Conservation (phyloP, 2,888 invertebrate species). For the Pheosia tremula region DNA sequence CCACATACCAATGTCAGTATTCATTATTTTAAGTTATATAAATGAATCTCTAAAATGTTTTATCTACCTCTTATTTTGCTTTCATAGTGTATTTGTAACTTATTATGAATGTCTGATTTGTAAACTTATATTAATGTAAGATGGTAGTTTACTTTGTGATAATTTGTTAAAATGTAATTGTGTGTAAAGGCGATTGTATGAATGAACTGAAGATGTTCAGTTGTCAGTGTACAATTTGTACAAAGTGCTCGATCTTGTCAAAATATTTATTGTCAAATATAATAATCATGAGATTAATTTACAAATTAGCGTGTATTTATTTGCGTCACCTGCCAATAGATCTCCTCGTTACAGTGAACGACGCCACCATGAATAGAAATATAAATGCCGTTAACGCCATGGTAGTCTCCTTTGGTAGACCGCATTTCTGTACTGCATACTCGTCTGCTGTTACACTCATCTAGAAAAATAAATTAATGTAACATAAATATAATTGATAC, state of each 20-base stretch:
- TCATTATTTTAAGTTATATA: conserved; percentile 68
- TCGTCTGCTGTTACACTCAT: conserved; percentile 57
- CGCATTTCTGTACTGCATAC: conserved; percentile 66
- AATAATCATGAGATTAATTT: conserved; percentile 68
- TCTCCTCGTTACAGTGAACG: conserved; percentile 38
- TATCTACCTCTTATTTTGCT: conserved; percentile 81
- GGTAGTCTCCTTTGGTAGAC: conserved; percentile 64
- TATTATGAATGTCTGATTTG: conserved; percentile 67
- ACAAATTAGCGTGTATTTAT: conserved; percentile 39
- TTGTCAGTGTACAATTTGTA: conserved; percentile 64
- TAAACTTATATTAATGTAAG: conserved; percentile 52
- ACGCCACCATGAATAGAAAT: conserved; percentile 43
- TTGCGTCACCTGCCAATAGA: conserved; percentile 44
- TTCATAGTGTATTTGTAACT: conserved; percentile 70
- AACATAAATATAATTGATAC: conserved; percentile 7
- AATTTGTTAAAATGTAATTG: conserved; percentile 54
- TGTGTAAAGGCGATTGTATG: conserved; percentile 39
- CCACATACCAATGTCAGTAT: conserved; percentile 78
- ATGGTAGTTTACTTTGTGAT: conserved; percentile 69
- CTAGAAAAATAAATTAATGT: conserved; percentile 44
- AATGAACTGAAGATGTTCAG: conserved; percentile 32
- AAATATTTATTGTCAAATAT: conserved; percentile 82
- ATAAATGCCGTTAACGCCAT: conserved; percentile 57
- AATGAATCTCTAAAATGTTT: conserved; percentile 76
- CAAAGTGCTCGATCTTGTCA: conserved; percentile 82